phyloP scores from a whole-genome alignment of 2,888 invertebrate species.

The Drosophila limbata region DNA sequence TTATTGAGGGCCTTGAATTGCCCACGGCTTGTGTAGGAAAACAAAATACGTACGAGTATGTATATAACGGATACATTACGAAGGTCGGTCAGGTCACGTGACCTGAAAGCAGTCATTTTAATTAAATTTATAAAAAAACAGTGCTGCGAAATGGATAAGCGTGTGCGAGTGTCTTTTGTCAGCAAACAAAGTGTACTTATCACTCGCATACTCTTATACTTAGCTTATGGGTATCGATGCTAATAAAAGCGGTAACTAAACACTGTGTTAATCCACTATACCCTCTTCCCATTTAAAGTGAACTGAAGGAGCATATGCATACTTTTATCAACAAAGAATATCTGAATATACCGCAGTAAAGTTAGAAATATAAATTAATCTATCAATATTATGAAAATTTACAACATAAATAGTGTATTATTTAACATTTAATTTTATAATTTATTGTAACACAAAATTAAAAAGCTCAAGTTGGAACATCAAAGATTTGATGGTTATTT shows the following conservation, averaged over 20 bases:
- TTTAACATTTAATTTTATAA: background rate
- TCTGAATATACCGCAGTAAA: background rate
- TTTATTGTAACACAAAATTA: background rate
- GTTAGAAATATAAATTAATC: no score
- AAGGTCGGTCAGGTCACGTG: conserved; percentile 85
- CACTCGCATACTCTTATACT: background rate
- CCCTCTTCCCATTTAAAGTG: background rate
- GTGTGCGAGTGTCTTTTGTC: conserved; percentile 79
- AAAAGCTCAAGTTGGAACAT: background rate
- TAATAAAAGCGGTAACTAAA: conserved; percentile 26
- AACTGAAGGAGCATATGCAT: background rate
- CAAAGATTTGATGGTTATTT: background rate
- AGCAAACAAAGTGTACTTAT: conserved; percentile 45
- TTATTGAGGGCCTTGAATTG: conserved; percentile 53
- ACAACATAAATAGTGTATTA: no score
- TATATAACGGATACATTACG: conserved; percentile 85
- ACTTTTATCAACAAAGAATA: background rate
- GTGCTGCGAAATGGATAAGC: conserved; percentile 49
- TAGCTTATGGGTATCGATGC: conserved; percentile 7
- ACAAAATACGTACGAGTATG: conserved; percentile 43
- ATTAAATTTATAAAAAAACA: conserved; percentile 85
- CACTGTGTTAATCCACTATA: conserved; percentile 8
- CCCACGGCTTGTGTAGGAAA: conserved; percentile 45
- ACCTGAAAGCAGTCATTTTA: conserved; percentile 82
- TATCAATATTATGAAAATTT: no score